Base-by-base conservation (phyloP, 2,888 invertebrate species). In the Amblyjoppa fuscipennis region DNA sequence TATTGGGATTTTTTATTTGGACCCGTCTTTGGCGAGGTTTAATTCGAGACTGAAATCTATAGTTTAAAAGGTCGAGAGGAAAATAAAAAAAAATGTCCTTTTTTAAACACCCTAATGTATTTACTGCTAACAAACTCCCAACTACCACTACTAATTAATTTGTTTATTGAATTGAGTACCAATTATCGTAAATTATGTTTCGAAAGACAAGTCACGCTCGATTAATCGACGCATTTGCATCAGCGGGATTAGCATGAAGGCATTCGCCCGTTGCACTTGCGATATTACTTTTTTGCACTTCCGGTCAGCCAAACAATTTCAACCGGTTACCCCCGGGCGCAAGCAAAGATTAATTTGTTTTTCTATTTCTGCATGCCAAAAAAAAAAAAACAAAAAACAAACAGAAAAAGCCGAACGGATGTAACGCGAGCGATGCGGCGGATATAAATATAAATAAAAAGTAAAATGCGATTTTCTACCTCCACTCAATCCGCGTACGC, bases 381-480 rank as follows among this genome's bases (percentile, higher is more conserved):
- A 45, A 9, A 0, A 25, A 9, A 9, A 59, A 74, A 74, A 74
- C n/a, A n/a, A 7, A 7, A 45, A 9, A 0, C 11, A 20, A 20
- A 59, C 34, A 69, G 25, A 28, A 51, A 49, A 9, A 70, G 16
- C 41, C 16, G 11, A 45, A 61, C 28, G 45, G 13, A 74, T 28
- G 56, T 73, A 59, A 59, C 49, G 28, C 49, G 3, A 20, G 20
- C 49, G 28, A 74, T 28, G 25, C 41, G n/a, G 28, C n/a, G 28
- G 13, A 61, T 31, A 31, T 34, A 34, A 31, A 34, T 49, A 75
- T 75, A 34, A 75, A 75, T 75, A 75, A 75, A 64, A 75, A 64
- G 38, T 75, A 49, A 75, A 64, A 64, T 16, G 59, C 73, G 34
- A 20, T 73, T 38, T 20, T 53, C 11, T 25, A 31, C 34, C 34